phyloP scores from a whole-genome alignment of 1,140 invertebrate species.

The Carcinoscorpius rotundicauda region DNA sequence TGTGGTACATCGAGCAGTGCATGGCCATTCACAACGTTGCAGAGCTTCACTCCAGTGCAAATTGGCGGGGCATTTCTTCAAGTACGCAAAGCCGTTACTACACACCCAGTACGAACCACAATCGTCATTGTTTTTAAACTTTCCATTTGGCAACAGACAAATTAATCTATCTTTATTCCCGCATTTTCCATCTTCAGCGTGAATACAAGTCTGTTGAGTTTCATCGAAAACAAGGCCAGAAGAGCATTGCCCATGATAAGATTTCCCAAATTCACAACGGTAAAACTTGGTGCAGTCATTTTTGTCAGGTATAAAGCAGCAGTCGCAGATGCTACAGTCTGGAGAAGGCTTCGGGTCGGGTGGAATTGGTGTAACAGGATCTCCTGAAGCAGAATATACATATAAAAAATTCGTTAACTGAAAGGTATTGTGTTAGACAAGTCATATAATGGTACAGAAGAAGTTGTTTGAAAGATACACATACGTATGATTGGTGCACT shows the following conservation, averaged over 20 bases:
- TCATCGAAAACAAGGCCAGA: conserved; percentile 41
- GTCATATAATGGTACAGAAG: too few relatives aligned
- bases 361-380: neutral
- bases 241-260: conserved; percentile 31
- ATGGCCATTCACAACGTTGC: conserved; percentile 24
- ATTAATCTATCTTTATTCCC: conserved; percentile 1
- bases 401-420: too few relatives aligned
- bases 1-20: neutral
- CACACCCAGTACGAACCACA: conserved; percentile 19
- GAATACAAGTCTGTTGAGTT: conserved; percentile 35
- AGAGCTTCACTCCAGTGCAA: conserved; percentile 22
- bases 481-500: too few relatives aligned
- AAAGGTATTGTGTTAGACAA: too few relatives aligned
- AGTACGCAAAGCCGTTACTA: conserved; percentile 21
- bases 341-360: neutral
- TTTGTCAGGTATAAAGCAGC: neutral
- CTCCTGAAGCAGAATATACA: too few relatives aligned
- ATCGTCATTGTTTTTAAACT: neutral
- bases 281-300: conserved; percentile 1
- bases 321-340: neutral
- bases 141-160: conserved; percentile 2
- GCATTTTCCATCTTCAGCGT: conserved; percentile 27
- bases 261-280: conserved; percentile 1
- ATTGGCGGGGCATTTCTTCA: conserved; percentile 21
- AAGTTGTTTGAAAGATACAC: too few relatives aligned